phyloP scores from a whole-genome alignment of 2,888 invertebrate species.

The Phoronis australis region DNA sequence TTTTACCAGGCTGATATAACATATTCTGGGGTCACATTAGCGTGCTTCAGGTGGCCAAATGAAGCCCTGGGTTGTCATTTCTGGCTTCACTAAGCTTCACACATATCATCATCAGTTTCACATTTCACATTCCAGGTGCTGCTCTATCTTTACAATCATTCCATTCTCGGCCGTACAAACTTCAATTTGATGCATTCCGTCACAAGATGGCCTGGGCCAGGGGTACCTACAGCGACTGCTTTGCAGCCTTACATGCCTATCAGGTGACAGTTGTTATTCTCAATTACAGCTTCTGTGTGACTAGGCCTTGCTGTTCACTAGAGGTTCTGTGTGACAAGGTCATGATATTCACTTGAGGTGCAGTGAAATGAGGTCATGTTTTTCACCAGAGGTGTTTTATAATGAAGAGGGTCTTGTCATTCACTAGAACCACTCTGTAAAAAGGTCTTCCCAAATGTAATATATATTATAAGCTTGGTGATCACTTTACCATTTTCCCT shows the following conservation, averaged over 20 bases:
- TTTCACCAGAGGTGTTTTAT: background rate
- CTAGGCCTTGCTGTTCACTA: background rate
- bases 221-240: conserved; percentile 76
- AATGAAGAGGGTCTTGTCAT: too few species aligned
- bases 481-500: too few species aligned
- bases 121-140: conserved; percentile 62
- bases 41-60: too few species aligned
- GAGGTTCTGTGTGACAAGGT: background rate
- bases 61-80: too few species aligned
- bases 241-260: conserved; percentile 76
- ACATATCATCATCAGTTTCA: too few species aligned
- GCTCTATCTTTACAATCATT: conserved; percentile 76
- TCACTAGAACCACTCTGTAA: too few species aligned
- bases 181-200: conserved; percentile 61
- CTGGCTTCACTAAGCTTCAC: too few species aligned
- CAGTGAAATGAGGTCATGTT: background rate
- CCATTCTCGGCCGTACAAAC: conserved; percentile 69
- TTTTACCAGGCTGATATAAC: too few species aligned
- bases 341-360: background rate
- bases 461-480: too few species aligned
- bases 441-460: too few species aligned
- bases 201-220: conserved; percentile 77
- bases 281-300: background rate
- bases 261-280: conserved; percentile 60
- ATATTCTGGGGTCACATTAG: too few species aligned